A percentile compares a stretch with the other conserved stretches of the same genome.
phyloP scores from a whole-genome alignment of 2,888 invertebrate genomes.

The Griposia aprilina region DNA sequence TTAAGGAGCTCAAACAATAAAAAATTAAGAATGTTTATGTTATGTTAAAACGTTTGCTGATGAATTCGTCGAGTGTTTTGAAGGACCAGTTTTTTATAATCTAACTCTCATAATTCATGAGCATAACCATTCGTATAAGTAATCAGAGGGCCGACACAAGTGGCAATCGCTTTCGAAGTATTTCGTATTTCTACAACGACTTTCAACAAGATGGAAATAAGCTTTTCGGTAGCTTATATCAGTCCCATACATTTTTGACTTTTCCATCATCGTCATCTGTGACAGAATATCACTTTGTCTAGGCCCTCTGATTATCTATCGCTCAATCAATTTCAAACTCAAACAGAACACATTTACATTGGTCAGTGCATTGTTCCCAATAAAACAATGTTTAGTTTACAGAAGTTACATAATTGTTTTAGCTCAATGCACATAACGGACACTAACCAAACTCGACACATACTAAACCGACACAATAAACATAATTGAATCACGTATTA shows the following conservation, averaged over 20 bases:
- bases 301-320: neutral
- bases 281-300: no score
- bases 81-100: neutral
- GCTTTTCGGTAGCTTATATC: no score
- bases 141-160: no score
- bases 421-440: conserved; percentile 1
- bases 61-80: neutral
- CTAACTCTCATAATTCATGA: neutral
- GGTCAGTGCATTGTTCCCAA: neutral
- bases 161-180: no score
- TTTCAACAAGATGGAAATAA: no score
- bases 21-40: neutral
- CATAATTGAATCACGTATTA: conserved; percentile 34
- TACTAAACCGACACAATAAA: conserved; percentile 44
- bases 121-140: no score
- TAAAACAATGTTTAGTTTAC: conserved; percentile 21
- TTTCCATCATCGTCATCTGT: no score
- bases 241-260: no score
- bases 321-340: neutral
- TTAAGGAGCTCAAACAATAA: no score
- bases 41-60: neutral
- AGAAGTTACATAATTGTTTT: conserved; percentile 2
- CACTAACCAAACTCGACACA: conserved; percentile 16
- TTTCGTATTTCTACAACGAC: no score
- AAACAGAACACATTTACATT: neutral